These are phyloP conservation scores for Tylochromis polylepis DNA, from an alignment of 2,113 vertebrate species.

Conservation along the genomic window DNA sequence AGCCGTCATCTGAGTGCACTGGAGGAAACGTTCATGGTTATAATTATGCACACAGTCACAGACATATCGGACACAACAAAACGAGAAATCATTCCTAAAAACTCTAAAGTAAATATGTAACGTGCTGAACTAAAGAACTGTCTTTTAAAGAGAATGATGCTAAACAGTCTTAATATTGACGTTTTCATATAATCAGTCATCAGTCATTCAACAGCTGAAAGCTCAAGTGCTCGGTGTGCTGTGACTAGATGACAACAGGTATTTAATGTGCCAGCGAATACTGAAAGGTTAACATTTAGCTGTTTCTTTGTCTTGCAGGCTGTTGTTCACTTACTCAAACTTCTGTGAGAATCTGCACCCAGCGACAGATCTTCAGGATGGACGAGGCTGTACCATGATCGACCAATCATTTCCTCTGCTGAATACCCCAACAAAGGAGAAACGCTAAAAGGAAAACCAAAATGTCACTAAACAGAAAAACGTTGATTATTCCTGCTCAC, in stretches of 20 bases:
- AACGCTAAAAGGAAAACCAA: background rate
- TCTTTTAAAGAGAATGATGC: background rate
- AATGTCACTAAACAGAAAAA: background rate
- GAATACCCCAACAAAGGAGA: constrained; percentile 74
- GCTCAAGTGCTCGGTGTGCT: background rate
- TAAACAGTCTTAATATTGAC: background rate
- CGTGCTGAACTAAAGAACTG: accelerated
- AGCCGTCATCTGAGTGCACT: constrained; percentile 52
- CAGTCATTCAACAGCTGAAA: background rate
- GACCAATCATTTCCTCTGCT: constrained; percentile 63
- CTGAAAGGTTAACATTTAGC: background rate
- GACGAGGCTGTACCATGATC: constrained; percentile 82
- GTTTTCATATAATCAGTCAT: background rate
- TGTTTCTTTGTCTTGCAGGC: background rate
- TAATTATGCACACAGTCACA: background rate
- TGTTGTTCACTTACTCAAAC: constrained; percentile 68
- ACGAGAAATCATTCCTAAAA: background rate
- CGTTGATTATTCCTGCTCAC: accelerated
- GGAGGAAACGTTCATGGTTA: background rate
- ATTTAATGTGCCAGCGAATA: background rate
- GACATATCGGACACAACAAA: accelerated
- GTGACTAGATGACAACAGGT: accelerated
- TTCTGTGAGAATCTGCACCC: constrained; percentile 65
- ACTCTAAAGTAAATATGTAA: background rate
- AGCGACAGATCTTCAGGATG: constrained; percentile 75